These are phyloP conservation scores for Ibidorhyncha struthersii DNA, from an alignment of 2,113 vertebrate species.

Conservation along the genomic window DNA sequence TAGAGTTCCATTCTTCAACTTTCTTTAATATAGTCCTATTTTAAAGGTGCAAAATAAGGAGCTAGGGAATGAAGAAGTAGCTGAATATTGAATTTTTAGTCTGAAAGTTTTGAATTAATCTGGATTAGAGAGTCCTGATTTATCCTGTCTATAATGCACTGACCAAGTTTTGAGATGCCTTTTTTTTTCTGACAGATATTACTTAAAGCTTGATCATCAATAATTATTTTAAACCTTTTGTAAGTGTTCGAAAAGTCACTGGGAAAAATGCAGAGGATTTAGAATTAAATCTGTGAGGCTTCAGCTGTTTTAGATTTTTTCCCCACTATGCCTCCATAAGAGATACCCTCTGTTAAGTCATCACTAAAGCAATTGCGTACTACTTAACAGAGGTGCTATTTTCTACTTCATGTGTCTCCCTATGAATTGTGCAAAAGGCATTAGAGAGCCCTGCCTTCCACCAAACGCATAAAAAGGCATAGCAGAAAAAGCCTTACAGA, in stretches of 20 bases:
- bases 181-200: not conserved
- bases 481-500: conserved; percentile 15
- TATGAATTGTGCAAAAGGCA: conserved; percentile 52
- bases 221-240: conserved; percentile 13
- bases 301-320: not conserved
- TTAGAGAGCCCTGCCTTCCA: conserved; percentile 28
- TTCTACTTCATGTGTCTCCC: conserved; percentile 44
- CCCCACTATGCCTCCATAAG: not conserved
- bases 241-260: not conserved
- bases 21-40: not conserved
- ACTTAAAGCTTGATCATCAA: not conserved
- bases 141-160: not conserved
- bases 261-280: not conserved
- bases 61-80: not conserved
- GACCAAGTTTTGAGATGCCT: not conserved
- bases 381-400: conserved; percentile 57
- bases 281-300: not conserved
- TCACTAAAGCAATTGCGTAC: conserved; percentile 26
- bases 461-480: conserved; percentile 23
- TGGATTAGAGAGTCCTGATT: not conserved
- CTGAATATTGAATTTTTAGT: not conserved
- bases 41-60: not conserved
- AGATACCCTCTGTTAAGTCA: conserved; percentile 45
- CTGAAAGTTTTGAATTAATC: not conserved
- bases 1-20: not conserved